These are phyloP conservation scores for Drosophila kambysellisi DNA, from an alignment of 2,888 invertebrate genomes.

Conservation along the genomic window DNA sequence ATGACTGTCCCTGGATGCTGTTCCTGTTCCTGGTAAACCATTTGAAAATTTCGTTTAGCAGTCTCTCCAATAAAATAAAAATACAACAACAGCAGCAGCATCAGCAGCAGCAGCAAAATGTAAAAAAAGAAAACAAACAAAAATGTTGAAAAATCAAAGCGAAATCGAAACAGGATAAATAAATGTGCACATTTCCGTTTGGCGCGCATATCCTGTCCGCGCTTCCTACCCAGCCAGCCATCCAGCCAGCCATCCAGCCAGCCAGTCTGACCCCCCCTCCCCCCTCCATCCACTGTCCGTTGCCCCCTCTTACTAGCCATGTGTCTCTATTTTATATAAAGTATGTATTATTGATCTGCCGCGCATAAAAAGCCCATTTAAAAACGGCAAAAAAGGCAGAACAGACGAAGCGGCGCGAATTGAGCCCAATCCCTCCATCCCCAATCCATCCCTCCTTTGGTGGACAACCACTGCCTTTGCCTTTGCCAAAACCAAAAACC, in stretches of 20 bases:
- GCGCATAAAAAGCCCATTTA: slow-evolving; percentile 82
- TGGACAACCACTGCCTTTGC: not conserved
- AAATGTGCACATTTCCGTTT: slow-evolving; percentile 82
- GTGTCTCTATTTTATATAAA: slow-evolving; percentile 65
- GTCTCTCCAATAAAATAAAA: slow-evolving; percentile 34
- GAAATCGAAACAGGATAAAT: slow-evolving; percentile 81
- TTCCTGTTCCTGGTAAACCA: slow-evolving; percentile 68
- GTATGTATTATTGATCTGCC: slow-evolving; percentile 80
- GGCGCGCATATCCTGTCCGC: slow-evolving; percentile 78
- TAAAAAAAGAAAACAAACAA: slow-evolving; percentile 23
- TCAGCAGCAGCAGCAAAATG: slow-evolving; percentile 21
- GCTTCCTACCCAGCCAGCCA: slow-evolving; percentile 60
- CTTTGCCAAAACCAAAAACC: not conserved
- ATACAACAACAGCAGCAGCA: slow-evolving; percentile 20
- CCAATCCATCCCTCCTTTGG: not conserved
- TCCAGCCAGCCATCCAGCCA: not conserved
- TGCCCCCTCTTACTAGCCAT: slow-evolving; percentile 7
- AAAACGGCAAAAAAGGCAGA: slow-evolving; percentile 62
- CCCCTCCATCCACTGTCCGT: not conserved
- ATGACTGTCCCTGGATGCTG: slow-evolving; percentile 11
- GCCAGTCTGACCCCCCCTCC: not conserved
- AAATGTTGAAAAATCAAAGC: slow-evolving; percentile 73
- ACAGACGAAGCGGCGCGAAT: slow-evolving; percentile 61
- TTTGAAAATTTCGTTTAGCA: slow-evolving; percentile 81
- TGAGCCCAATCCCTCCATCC: slow-evolving; percentile 28